phyloP scores from a whole-genome alignment of 1,140 invertebrate genomes.

The Danaus melanippus region DNA sequence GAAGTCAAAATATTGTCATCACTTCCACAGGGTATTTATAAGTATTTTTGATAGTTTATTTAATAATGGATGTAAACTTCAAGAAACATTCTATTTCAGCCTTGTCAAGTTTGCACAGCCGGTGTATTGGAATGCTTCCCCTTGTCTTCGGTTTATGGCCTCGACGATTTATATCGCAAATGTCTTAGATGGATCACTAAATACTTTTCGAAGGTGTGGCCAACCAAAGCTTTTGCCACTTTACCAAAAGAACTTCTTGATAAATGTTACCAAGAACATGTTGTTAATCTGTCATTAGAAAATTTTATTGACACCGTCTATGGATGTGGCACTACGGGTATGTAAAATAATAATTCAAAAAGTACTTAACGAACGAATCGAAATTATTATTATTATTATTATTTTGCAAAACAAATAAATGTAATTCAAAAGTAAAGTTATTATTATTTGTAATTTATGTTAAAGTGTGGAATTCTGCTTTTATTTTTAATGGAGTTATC shows the following conservation, averaged over 20 bases:
- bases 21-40: slow-evolving; percentile 83
- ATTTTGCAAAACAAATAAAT: too few relatives aligned
- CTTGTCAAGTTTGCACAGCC: slow-evolving; percentile 82
- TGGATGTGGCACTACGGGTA: slow-evolving; percentile 51
- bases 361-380: too few relatives aligned
- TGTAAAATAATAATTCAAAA: slow-evolving; percentile 6
- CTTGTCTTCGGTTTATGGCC: slow-evolving; percentile 84
- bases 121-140: slow-evolving; percentile 88
- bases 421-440: too few relatives aligned
- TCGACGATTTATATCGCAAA: slow-evolving; percentile 90
- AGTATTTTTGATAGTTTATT: neutral
- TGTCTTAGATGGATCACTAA: slow-evolving; percentile 88
- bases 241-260: slow-evolving; percentile 85
- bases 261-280: slow-evolving; percentile 86
- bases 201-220: slow-evolving; percentile 89
- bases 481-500: too few relatives aligned
- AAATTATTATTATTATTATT: too few relatives aligned
- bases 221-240: slow-evolving; percentile 86
- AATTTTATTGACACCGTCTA: slow-evolving; percentile 63
- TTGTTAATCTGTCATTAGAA: slow-evolving; percentile 76
- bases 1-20: slow-evolving; percentile 92
- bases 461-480: too few relatives aligned
- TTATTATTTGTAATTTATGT: too few relatives aligned
- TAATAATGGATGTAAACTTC: neutral
- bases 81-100: slow-evolving; percentile 69